Percentiles rank a stretch among this genome's conserved stretches.
Evolutionary conservation across 2,888 invertebrate species (phyloP).

Genomic region (Harpalus rufipes): DNA sequence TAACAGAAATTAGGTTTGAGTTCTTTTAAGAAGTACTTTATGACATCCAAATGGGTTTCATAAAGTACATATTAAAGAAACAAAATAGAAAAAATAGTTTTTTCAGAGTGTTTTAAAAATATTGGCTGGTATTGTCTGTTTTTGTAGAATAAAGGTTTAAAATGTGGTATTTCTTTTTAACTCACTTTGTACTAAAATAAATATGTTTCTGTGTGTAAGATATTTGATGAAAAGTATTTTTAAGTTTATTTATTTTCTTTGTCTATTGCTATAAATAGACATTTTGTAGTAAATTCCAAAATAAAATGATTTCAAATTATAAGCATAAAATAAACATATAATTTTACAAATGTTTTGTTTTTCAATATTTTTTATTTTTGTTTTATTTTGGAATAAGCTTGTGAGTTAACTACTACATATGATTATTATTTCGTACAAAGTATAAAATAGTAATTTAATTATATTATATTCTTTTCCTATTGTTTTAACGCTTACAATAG

Average conservation of each 20-base stretch:
- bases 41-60: no score
- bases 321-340: slow-evolving; percentile 11
- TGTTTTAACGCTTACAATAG: slow-evolving; percentile 63
- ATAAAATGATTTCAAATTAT: neutral
- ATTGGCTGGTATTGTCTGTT: no score
- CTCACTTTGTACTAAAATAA: no score
- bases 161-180: no score
- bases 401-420: slow-evolving; percentile 23
- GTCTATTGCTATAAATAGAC: neutral
- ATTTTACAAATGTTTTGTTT: neutral
- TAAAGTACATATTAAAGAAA: no score
- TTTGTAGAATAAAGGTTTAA: no score
- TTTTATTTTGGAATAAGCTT: slow-evolving; percentile 22
- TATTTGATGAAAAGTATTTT: slow-evolving; percentile 30
- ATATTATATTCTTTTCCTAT: slow-evolving; percentile 44
- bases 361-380: neutral
- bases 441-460: slow-evolving; percentile 48
- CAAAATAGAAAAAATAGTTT: no score
- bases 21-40: no score
- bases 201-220: neutral
- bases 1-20: no score
- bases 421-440: slow-evolving; percentile 55
- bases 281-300: slow-evolving; percentile 21
- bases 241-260: slow-evolving; percentile 33
- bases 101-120: no score